phyloP scores from a whole-genome alignment of 2,797 vertebrate species.

The Garrulus glandarius region DNA sequence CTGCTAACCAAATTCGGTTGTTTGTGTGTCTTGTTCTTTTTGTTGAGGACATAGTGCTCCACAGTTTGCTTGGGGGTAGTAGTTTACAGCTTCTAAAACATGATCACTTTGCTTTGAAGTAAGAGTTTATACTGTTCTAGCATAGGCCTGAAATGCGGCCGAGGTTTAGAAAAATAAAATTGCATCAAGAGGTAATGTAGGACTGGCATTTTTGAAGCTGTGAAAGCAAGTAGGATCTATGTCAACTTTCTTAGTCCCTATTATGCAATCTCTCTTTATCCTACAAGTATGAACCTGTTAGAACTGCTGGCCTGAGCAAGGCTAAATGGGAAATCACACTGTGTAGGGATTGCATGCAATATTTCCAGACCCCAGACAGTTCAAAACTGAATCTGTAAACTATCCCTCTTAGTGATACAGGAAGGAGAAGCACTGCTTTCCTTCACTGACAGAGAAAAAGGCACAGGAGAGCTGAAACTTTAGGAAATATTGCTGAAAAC shows the following conservation, averaged over 20 bases:
- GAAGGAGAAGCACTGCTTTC: background rate
- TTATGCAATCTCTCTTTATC: background rate
- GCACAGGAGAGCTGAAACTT: background rate
- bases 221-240: background rate
- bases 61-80: background rate
- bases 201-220: background rate
- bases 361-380: background rate
- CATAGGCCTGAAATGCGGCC: background rate
- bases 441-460: background rate
- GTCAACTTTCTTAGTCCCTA: background rate
- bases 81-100: background rate
- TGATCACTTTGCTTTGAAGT: background rate
- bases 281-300: background rate
- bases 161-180: background rate
- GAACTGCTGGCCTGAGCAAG: background rate
- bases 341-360: background rate
- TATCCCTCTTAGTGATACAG: accelerated
- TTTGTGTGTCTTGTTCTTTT: background rate
- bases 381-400: background rate
- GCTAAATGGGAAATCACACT: background rate
- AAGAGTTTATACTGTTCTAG: background rate
- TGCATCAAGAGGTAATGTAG: background rate
- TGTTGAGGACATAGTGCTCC: background rate
- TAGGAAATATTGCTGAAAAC: background rate
- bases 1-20: background rate